These are phyloP conservation scores for Rhyzopertha dominica DNA, from an alignment of 1,140 invertebrate genomes.

Conservation along the genomic window DNA sequence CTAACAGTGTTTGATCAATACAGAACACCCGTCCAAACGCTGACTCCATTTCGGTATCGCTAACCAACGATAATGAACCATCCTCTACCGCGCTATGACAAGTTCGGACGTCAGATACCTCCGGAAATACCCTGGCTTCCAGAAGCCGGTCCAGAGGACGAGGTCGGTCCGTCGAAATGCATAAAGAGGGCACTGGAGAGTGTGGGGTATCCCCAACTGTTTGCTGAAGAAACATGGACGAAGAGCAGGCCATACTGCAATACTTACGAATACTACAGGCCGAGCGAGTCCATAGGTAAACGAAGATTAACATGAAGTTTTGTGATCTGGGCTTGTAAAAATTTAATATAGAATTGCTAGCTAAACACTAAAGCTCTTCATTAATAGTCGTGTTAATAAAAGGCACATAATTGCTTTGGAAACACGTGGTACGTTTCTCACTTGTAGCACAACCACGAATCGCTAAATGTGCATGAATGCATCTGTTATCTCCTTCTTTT, in stretches of 20 bases:
- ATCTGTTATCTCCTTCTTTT: too few relatives aligned
- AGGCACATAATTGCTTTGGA: conserved; percentile 1
- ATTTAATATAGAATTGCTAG: not conserved
- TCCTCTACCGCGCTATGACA: conserved; percentile 18
- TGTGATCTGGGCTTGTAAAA: not conserved
- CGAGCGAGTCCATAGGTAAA: conserved; percentile 59
- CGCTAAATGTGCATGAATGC: too few relatives aligned
- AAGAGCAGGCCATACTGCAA: conserved; percentile 54
- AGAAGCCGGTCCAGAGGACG: conserved; percentile 43
- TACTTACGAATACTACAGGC: conserved; percentile 53
- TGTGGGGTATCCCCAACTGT: conserved; percentile 51
- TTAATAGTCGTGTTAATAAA: conserved; percentile 3
- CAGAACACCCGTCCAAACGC: not conserved
- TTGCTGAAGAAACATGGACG: conserved; percentile 53
- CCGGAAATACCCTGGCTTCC: conserved; percentile 43
- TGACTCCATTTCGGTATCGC: not conserved
- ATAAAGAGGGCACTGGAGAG: conserved; percentile 41
- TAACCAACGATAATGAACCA: too few relatives aligned
- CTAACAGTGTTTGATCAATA: not conserved
- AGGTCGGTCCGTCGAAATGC: conserved; percentile 30
- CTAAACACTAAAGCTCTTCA: not conserved
- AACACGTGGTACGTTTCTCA: not conserved
- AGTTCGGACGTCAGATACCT: conserved; percentile 21
- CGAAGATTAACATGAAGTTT: not conserved
- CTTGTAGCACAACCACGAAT: conserved; percentile 1